Percentiles rank a stretch among this genome's conserved stretches.
Evolutionary conservation across 2,113 vertebrate species (phyloP).

Genomic region (Rallus limicola): DNA sequence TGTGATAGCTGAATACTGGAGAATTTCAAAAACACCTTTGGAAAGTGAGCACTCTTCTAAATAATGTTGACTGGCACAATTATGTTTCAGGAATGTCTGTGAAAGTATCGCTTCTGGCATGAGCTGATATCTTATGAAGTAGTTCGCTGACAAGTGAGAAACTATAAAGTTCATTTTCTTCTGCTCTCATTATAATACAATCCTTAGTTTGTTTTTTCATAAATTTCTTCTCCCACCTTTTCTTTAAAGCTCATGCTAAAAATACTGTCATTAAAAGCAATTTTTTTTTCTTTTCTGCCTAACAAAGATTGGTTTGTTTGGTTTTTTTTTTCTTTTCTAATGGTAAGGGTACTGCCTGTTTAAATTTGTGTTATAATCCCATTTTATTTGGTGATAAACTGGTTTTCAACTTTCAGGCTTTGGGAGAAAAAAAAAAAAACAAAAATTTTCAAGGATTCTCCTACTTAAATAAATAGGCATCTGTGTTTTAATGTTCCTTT

Average conservation of each 20-base stretch:
- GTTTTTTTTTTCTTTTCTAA: not conserved
- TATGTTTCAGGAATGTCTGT: conserved; percentile 20
- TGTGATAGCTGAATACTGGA: conserved; percentile 53
- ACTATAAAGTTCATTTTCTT: conserved; percentile 31
- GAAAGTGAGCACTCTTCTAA: conserved; percentile 25
- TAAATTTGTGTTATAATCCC: conserved; percentile 31
- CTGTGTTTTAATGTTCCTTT: conserved; percentile 37
- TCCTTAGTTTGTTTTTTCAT: conserved; percentile 57
- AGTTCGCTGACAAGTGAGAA: conserved; percentile 48
- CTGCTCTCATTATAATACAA: not conserved
- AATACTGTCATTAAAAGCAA: conserved; percentile 51
- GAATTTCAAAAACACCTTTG: conserved; percentile 66
- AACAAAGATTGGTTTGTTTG: conserved; percentile 6
- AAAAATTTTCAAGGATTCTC: not conserved
- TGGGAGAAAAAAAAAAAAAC: not conserved
- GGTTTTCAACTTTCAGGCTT: not conserved
- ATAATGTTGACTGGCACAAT: conserved; percentile 41
- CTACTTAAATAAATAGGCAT: not conserved
- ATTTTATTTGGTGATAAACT: conserved; percentile 49
- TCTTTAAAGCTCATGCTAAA: conserved; percentile 24
- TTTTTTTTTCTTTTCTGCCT: conserved; percentile 46
- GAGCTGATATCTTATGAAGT: conserved; percentile 30
- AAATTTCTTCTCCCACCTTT: not conserved
- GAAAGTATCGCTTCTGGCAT: not conserved
- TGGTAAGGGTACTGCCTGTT: not conserved